Evolutionary conservation across 2,113 vertebrate species (phyloP), one percentile per base, ranked within the genome.

Genomic region (Forbesichthys agassizii): DNA sequence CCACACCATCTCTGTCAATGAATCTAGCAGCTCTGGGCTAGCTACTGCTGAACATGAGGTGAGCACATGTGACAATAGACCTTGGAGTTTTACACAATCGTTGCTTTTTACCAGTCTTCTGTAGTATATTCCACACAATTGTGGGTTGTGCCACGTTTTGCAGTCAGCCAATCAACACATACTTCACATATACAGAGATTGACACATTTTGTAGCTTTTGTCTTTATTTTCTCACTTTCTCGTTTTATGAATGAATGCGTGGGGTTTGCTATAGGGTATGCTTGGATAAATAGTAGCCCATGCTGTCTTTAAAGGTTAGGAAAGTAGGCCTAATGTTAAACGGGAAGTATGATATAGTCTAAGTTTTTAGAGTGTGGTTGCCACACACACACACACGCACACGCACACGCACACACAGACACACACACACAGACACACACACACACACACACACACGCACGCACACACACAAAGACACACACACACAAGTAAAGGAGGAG

Each of bases 401-500:
- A 51, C 48, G 52, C 62, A 51, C 27, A 60, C 48, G 33, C 14
- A n/a, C 33, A 46, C 74, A 67, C 67, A 83, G 65, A 51, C 48
- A 52, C 62, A 64, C 62, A 64, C 48, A 60, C 61, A 64, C n/a
- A 64, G 33, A 64, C 46, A 33, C 60, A 49, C 14, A n/a, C 33
- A 46, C 74, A 67, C 67, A 83, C 72, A 75, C 48, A 64, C 48
- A 64, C 48, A 64, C 48, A 27, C 61, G 49, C 57, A 60, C 57
- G 36, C 57, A 60, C 61, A 64, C n/a, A 64, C 33, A 64, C 46
- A 67, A 62, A 62, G 20, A 33, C 60, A 49, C 14, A n/a, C 33
- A 46, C 71, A 67, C 67, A 83, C 72, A 75, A 72, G 74, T 63
- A 73, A 11, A 67, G 91, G 90, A 92, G 93, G 94, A 94, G 93